phyloP scores from a whole-genome alignment of 2,797 vertebrate genomes.

The Macropodus opercularis region DNA sequence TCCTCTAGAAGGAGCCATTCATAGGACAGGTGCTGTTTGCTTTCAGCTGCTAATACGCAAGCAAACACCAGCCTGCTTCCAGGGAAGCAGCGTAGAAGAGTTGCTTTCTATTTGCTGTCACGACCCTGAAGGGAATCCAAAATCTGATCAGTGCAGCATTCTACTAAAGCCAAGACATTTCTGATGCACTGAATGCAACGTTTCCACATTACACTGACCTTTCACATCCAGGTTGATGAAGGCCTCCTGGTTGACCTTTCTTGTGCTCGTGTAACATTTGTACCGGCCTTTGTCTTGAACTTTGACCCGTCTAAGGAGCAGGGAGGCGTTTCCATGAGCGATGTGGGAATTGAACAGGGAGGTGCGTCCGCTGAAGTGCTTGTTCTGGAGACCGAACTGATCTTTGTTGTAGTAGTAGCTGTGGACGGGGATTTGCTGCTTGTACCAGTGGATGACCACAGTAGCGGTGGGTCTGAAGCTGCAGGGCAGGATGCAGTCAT shows the following conservation, averaged over 20 bases:
- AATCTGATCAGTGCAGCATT: constrained; percentile 2
- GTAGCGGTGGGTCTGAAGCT: constrained; percentile 76
- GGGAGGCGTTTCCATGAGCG: constrained; percentile 84
- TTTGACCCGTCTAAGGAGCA: constrained; percentile 81
- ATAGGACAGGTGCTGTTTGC: neutral
- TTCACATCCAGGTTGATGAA: constrained; percentile 77
- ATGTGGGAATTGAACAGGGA: constrained; percentile 83
- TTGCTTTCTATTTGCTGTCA: constrained; percentile 39
- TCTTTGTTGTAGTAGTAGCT: constrained; percentile 84
- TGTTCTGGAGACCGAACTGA: constrained; percentile 80
- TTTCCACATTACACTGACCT: constrained; percentile 73
- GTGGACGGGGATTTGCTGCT: constrained; percentile 80
- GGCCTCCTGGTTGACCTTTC: constrained; percentile 62
- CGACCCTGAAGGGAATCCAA: constrained; percentile 17
- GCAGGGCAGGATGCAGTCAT: constrained; percentile 84
- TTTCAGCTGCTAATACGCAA: constrained; percentile 7
- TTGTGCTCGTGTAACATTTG: constrained; percentile 85
- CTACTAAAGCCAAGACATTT: neutral
- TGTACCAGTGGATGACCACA: constrained; percentile 86
- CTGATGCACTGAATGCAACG: neutral
- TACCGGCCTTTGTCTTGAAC: constrained; percentile 84
- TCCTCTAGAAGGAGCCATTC: constrained; percentile 1
- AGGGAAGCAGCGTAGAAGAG: constrained; percentile 23
- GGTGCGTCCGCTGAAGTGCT: constrained; percentile 80
- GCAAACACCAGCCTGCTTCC: constrained; percentile 1